These are phyloP conservation scores for Chionis minor DNA, from an alignment of 2,113 vertebrate genomes.

Conservation along the genomic window DNA sequence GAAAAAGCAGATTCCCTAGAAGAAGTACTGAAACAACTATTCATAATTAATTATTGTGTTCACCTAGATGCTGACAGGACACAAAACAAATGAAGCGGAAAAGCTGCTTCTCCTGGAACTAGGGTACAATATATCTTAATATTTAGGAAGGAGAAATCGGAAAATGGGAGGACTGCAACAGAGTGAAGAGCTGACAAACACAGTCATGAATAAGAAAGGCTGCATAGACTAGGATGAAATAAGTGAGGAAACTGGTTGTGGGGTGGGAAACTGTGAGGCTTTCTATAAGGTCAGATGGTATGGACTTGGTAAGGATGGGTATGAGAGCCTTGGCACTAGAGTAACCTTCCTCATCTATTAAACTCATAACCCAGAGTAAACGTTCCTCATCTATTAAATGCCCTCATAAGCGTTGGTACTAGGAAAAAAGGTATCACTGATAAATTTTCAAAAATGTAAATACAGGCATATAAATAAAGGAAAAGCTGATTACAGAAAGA, in stretches of 20 bases:
- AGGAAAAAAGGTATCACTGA: background rate
- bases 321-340: background rate
- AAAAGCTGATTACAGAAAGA: slow-evolving; percentile 43
- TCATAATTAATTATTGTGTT: slow-evolving; percentile 62
- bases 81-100: slow-evolving; percentile 54
- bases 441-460: slow-evolving; percentile 24
- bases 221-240: background rate
- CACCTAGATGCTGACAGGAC: slow-evolving; percentile 33
- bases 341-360: too few relatives aligned
- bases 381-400: background rate
- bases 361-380: background rate
- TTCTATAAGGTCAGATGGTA: background rate
- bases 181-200: slow-evolving; percentile 3
- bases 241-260: background rate
- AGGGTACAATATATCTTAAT: slow-evolving; percentile 50
- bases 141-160: background rate
- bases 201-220: background rate
- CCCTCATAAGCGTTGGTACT: background rate
- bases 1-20: background rate
- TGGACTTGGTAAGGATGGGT: background rate
- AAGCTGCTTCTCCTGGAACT: slow-evolving; percentile 47
- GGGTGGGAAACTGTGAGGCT: background rate
- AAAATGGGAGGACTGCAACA: background rate
- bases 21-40: slow-evolving; percentile 7
- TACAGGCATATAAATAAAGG: slow-evolving; percentile 9